Conservation (phyloP, 30 jellyfish, hydroid and myxozoan genomes). For the Pseudorhiza aurosa region DNA sequence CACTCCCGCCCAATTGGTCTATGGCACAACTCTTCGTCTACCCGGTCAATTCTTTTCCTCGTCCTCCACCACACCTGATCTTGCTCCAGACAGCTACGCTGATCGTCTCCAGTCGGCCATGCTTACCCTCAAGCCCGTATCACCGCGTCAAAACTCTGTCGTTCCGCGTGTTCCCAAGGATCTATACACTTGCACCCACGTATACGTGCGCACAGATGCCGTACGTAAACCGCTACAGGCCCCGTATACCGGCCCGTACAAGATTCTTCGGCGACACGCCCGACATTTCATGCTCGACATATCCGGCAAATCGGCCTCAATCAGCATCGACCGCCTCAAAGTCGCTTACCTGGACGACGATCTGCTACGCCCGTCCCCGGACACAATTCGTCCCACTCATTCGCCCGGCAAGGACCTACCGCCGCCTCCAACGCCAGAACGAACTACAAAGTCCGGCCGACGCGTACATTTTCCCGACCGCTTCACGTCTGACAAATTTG, state of each 20-base stretch:
- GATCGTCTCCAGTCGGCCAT: conserved; percentile 36
- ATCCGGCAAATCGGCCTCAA: background rate
- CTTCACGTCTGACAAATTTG: no score
- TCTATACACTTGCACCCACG: conserved; percentile 36
- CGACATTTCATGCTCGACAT: conserved; percentile 13
- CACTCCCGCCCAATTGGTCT: conserved; percentile 35
- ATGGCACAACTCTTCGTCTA: conserved; percentile 29
- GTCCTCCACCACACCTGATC: background rate
- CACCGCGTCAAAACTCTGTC: conserved; percentile 16
- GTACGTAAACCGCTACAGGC: conserved; percentile 61
- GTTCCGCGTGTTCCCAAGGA: background rate
- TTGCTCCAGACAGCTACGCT: conserved; percentile 21
- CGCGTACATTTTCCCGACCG: conserved; percentile 35
- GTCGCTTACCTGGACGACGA: conserved; percentile 63
- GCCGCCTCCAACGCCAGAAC: conserved; percentile 4
- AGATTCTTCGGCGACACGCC: conserved; percentile 10
- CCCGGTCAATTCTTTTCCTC: conserved; percentile 31
- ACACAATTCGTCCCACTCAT: background rate
- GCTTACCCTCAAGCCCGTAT: conserved; percentile 19
- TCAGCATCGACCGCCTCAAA: conserved; percentile 55
- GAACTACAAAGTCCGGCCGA: conserved; percentile 54
- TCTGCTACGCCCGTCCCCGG: conserved; percentile 20
- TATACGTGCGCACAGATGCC: conserved; percentile 47
- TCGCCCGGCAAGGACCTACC: background rate
- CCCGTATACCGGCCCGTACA: conserved; percentile 56